A percentile compares a stretch with the other conserved stretches of the same genome.
Conservation (phyloP, 2,888 invertebrate species). For the Lithophane ornitopus region DNA sequence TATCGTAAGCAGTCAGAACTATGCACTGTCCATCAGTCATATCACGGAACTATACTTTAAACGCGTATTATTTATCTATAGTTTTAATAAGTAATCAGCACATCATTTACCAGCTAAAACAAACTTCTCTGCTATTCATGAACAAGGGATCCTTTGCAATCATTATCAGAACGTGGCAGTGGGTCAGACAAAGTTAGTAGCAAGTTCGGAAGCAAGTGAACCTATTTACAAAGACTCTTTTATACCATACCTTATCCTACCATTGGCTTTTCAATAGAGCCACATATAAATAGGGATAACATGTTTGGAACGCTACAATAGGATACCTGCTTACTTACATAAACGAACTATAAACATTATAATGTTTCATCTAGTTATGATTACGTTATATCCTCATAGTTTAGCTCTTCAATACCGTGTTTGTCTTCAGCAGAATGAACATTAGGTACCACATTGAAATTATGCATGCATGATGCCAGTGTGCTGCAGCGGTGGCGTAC, state of each 20-base stretch:
- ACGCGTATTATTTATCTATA: not conserved
- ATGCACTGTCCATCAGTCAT: not conserved
- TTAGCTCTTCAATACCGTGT: constrained; percentile 49
- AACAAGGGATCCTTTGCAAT: not conserved
- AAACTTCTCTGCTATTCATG: not conserved
- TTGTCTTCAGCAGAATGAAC: constrained; percentile 77
- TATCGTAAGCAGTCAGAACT: not conserved
- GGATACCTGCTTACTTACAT: not conserved
- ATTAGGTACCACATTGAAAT: constrained; percentile 69
- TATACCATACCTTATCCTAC: not conserved
- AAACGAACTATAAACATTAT: not conserved
- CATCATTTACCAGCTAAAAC: not conserved
- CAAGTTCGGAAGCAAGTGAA: not conserved
- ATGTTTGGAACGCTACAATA: not conserved
- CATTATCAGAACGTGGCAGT: not conserved
- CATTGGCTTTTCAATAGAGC: not conserved
- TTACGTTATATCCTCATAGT: constrained; percentile 14
- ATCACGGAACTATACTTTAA: not conserved
- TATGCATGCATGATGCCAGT: constrained; percentile 78
- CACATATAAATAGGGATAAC: not conserved
- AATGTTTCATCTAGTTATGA: constrained; percentile 12
- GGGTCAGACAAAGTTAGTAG: not conserved
- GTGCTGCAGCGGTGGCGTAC: constrained; percentile 69
- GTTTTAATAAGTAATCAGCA: not conserved
- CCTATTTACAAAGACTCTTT: not conserved